These are phyloP conservation scores for Gephyroberyx darwinii DNA, from an alignment of 2,797 vertebrate genomes.

Conservation along the genomic window DNA sequence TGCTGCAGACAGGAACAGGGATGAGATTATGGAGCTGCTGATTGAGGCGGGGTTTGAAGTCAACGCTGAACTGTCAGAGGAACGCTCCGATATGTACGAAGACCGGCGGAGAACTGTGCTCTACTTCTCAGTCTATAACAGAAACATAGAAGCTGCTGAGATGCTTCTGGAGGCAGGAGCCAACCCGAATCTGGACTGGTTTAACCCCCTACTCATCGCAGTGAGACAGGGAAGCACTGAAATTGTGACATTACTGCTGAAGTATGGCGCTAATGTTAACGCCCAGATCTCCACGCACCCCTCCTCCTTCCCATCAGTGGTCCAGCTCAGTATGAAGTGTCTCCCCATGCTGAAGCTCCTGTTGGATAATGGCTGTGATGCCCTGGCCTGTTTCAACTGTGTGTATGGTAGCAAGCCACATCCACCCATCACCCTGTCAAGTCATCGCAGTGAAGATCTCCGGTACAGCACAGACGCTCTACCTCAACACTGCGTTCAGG, in stretches of 20 bases:
- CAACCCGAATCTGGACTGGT: conserved; percentile 87
- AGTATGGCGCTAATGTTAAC: conserved; percentile 86
- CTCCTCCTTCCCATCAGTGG: conserved; percentile 86
- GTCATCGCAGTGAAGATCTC: conserved; percentile 9
- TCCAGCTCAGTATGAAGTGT: conserved; percentile 88
- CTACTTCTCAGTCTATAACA: conserved; percentile 88
- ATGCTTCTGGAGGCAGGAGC: conserved; percentile 88
- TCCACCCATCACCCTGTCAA: conserved; percentile 49
- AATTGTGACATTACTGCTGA: conserved; percentile 85
- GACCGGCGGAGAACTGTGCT: conserved; percentile 87
- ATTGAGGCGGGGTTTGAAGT: conserved; percentile 87
- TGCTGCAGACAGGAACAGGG: conserved; percentile 86
- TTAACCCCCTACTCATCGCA: conserved; percentile 89
- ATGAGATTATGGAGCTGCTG: conserved; percentile 85
- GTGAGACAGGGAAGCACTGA: conserved; percentile 85
- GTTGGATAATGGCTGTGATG: conserved; percentile 88
- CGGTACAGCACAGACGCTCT: not conserved
- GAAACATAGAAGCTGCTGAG: conserved; percentile 82
- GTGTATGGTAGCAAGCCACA: conserved; percentile 83
- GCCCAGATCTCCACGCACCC: conserved; percentile 85
- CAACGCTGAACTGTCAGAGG: conserved; percentile 82
- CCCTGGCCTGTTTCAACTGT: conserved; percentile 86
- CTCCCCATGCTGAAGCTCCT: conserved; percentile 86
- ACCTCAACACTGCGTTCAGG: conserved; percentile 16
- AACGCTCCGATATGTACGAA: conserved; percentile 85